Evolutionary conservation across 2,888 invertebrate genomes (phyloP).

Genomic region (Sepioteuthis lessoniana): DNA sequence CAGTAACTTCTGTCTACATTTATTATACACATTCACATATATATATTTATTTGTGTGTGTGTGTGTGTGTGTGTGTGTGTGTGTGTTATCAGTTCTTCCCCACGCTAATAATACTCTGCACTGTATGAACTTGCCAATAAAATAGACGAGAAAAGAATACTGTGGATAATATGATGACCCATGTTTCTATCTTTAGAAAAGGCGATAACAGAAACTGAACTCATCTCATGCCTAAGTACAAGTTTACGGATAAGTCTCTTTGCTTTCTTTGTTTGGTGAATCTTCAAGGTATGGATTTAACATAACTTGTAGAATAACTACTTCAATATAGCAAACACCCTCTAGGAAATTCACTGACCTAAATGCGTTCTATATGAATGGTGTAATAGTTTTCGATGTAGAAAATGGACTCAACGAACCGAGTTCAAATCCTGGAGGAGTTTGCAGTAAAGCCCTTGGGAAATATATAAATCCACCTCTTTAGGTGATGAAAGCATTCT

Average conservation of each 20-base stretch:
- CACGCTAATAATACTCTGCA: not conserved
- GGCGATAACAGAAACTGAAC: not conserved
- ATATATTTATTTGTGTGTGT: too few relatives aligned
- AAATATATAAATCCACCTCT: too few relatives aligned
- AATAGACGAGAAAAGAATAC: not conserved
- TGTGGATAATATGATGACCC: not conserved
- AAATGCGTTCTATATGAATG: too few relatives aligned
- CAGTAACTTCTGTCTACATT: too few relatives aligned
- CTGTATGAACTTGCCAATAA: not conserved
- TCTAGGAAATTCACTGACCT: too few relatives aligned
- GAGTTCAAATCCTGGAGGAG: too few relatives aligned
- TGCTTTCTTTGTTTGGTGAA: not conserved
- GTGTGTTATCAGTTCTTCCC: not conserved
- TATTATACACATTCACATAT: too few relatives aligned
- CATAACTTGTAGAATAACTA: not conserved
- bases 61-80: not conserved
- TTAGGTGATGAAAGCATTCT: too few relatives aligned
- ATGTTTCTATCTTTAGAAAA: not conserved
- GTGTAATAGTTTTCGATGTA: too few relatives aligned
- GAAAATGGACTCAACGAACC: too few relatives aligned
- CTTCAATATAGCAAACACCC: not conserved
- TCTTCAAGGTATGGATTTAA: not conserved
- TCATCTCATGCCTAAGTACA: not conserved
- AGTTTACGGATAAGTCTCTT: not conserved
- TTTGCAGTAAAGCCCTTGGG: too few relatives aligned